Base-by-base conservation (phyloP, 2,113 vertebrate genomes). In the Taurulus bubalis region DNA sequence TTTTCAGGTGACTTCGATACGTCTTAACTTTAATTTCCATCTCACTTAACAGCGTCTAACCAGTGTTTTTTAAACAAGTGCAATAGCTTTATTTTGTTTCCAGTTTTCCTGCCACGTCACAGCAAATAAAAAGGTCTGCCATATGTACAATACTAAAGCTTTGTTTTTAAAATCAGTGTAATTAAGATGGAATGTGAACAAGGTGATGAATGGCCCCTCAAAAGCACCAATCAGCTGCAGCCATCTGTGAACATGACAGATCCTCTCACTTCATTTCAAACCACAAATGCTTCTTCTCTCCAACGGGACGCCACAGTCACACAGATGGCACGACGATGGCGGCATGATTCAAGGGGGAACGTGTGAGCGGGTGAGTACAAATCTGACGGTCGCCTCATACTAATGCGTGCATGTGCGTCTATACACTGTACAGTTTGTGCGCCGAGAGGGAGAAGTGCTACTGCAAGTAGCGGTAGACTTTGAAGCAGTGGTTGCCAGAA, bases 401-500 rank as follows among this genome's bases (percentile, higher is more conserved):
- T 28, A 42, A 38, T 16, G 47, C 30, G 53, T 63, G 45, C 18
- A 8, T 67, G 36, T 55, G 12, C 7, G 20, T 12, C 45, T 56
- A 16, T 60, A 22, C 49, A 71, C 22, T 83, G 53, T 77, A 71
- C 47, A 79, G 22, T 73, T 15, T 82, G 40, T 72, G 75, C 45
- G 3, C 53, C 2, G 67, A 32, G 40, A 74, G 53, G 16, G 59
- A 8, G 68, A 71, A 0, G 62, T 47, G 83, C 95, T 95, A 98
- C 93, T 99, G 97, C 72, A 98, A 94, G 88, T 98, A 99, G 84
- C 97, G 97, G 86, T 99, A 99, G 82, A 99, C 95, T 95, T 99
- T 99, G 92, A 98, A 99, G 94, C 98, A 99, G 89, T 99, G 98
- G 94, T 99, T 99, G 82, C 98, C 98, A 77, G 98, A 99, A 94